Percentiles rank a stretch among this genome's conserved stretches.
Evolutionary conservation across 2,797 vertebrate species (phyloP).

Genomic region (Chrysocyon brachyurus): DNA sequence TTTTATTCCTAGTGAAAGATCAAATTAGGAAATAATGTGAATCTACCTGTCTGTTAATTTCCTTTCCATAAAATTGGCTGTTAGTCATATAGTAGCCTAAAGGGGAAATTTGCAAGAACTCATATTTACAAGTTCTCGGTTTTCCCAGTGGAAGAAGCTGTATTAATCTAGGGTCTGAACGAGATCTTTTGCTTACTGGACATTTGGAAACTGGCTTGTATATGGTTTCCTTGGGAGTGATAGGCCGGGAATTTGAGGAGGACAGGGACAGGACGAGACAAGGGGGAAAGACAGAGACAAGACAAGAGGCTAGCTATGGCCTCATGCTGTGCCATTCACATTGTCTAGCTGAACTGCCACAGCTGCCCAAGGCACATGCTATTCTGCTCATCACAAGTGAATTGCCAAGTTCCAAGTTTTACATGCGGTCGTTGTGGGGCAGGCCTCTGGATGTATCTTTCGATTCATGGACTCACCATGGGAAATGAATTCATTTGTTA

Average conservation of each 20-base stretch:
- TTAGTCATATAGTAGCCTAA: background rate
- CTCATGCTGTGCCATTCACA: background rate
- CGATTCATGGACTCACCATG: background rate
- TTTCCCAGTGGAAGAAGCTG: background rate
- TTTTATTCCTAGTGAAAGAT: slow-evolving; percentile 50
- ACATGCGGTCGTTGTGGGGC: background rate
- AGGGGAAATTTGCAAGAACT: background rate
- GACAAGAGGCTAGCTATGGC: background rate
- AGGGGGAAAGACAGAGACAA: background rate
- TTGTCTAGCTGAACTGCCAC: background rate
- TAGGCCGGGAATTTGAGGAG: background rate
- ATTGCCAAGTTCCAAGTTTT: background rate
- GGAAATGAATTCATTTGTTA: background rate
- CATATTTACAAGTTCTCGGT: background rate
- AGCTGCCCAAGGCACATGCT: background rate
- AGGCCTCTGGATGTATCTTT: background rate
- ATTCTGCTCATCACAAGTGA: background rate
- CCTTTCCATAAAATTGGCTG: background rate
- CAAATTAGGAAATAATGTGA: background rate
- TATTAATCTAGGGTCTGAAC: background rate
- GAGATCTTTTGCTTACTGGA: background rate
- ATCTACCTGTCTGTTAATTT: background rate
- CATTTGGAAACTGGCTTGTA: background rate
- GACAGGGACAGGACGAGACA: background rate
- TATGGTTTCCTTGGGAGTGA: background rate